phyloP scores from a whole-genome alignment of 2,113 vertebrate genomes.

The Notarius quadriscutis region DNA sequence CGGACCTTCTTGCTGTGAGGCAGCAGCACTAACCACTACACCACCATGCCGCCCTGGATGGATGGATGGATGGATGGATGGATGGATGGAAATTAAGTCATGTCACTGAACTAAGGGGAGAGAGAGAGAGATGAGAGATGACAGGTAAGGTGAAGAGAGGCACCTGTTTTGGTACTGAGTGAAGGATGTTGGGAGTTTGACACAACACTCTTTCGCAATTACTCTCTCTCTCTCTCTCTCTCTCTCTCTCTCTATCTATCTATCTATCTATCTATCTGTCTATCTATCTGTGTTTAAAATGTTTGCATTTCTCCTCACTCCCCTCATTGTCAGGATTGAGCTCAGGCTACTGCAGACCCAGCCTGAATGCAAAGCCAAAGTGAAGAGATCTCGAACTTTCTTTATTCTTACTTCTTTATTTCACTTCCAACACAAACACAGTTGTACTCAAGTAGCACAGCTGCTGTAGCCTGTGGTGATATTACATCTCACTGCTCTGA shows the following conservation, averaged over 20 bases:
- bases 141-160: slow-evolving; percentile 21
- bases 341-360: neutral
- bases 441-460: slow-evolving; percentile 9
- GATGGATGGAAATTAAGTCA: no score
- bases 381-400: neutral
- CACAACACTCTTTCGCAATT: slow-evolving; percentile 51
- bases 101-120: neutral
- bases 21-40: no score
- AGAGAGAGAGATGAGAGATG: neutral
- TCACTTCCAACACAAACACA: slow-evolving; percentile 11
- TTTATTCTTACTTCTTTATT: slow-evolving; percentile 2
- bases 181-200: slow-evolving; percentile 32
- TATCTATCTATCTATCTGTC: neutral
- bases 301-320: neutral
- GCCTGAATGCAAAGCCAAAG: neutral
- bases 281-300: neutral
- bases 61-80: no score
- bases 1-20: no score
- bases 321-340: neutral
- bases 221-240: slow-evolving; percentile 5
- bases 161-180: slow-evolving; percentile 28
- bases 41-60: neutral
- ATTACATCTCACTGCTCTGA: slow-evolving; percentile 29
- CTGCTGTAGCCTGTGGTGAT: slow-evolving; percentile 23
- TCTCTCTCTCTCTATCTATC: neutral